Evolutionary conservation across 64 coral and sea anemone genomes (phyloP).

Genomic region (Pocillopora damicornis): DNA sequence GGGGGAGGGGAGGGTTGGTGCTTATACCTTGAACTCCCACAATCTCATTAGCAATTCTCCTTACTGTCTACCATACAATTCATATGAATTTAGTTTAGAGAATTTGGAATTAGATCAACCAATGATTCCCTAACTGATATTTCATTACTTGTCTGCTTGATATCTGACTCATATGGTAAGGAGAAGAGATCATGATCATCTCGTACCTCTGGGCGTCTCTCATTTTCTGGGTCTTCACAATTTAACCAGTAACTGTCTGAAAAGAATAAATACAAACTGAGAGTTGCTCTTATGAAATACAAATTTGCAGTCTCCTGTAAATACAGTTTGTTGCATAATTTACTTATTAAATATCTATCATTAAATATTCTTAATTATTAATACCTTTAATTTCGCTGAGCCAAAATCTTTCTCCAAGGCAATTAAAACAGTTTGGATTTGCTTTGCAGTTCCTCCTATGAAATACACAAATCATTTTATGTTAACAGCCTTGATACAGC

Average conservation of each 20-base stretch:
- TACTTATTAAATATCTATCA: not conserved
- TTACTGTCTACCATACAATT: no score
- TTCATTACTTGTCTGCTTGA: no score
- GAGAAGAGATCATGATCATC: no score
- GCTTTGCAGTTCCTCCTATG: slow-evolving; percentile 67
- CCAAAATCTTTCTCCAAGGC: slow-evolving; percentile 78
- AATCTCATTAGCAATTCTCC: no score
- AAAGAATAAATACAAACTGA: not conserved
- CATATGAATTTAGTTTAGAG: no score
- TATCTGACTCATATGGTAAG: no score
- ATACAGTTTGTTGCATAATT: no score
- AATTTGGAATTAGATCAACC: no score
- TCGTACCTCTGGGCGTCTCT: slow-evolving; percentile 62
- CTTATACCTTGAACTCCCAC: no score
- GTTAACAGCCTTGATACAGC: not conserved
- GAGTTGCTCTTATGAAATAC: not conserved
- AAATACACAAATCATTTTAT: not conserved
- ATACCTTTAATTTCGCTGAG: slow-evolving; percentile 68
- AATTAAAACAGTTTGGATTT: slow-evolving; percentile 68
- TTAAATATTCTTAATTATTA: not conserved
- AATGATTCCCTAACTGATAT: no score
- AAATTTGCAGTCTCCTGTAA: not conserved
- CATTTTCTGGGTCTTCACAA: slow-evolving; percentile 72
- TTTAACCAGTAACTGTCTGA: slow-evolving; percentile 64
- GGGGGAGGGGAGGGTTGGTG: no score